Percentiles rank a stretch among this genome's conserved stretches.
Conservation (phyloP, 2,797 vertebrate species). For the Coracias cyanogaster region DNA sequence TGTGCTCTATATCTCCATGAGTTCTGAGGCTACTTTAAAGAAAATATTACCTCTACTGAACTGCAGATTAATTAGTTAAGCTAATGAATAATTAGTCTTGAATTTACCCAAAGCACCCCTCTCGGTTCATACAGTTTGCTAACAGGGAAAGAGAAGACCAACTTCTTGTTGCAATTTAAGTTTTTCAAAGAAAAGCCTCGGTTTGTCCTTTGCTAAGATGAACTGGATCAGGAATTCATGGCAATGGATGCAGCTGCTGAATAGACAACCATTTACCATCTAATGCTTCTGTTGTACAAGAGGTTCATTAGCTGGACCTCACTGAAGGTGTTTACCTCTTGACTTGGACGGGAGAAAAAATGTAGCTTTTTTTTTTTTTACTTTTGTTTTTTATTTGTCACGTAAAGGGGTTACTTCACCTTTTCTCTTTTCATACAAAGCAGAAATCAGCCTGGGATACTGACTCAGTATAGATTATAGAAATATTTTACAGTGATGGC, state of each 20-base stretch:
- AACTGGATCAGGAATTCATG: background rate
- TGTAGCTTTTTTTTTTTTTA: background rate
- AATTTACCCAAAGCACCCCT: background rate
- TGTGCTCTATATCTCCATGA: background rate
- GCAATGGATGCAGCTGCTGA: background rate
- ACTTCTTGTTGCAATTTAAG: background rate
- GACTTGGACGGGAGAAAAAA: background rate
- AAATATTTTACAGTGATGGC: background rate
- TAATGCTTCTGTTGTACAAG: background rate
- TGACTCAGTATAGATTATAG: background rate
- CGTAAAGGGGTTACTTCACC: background rate
- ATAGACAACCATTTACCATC: background rate
- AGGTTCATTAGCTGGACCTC: background rate
- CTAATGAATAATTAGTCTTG: slow-evolving; percentile 27
- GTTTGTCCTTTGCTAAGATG: background rate
- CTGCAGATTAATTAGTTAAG: background rate
- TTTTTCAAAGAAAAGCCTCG: background rate
- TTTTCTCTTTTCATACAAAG: background rate
- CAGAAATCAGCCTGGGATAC: background rate
- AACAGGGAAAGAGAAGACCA: background rate
- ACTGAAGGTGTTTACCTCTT: background rate
- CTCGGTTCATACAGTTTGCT: slow-evolving; percentile 4
- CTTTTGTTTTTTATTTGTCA: background rate
- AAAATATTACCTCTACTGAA: background rate
- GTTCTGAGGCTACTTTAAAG: slow-evolving; percentile 2